A percentile compares a stretch with the other conserved stretches of the same genome.
phyloP scores from a whole-genome alignment of 2,888 invertebrate species.

The Rhaphigaster nebulosa region DNA sequence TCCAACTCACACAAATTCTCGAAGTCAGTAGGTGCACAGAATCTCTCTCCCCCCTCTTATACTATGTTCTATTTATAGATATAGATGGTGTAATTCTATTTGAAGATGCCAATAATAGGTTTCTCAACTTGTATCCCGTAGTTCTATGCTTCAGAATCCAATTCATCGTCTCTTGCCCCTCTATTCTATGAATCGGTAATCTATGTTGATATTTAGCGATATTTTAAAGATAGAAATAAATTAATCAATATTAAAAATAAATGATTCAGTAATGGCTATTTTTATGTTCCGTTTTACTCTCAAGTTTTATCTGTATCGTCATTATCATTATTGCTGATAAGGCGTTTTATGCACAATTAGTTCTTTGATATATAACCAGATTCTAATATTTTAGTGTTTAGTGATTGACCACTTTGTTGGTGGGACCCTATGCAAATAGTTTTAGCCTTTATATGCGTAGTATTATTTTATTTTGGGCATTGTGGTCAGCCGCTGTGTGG shows the following conservation, averaged over 20 bases:
- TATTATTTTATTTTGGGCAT: no score
- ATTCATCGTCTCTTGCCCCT: background rate
- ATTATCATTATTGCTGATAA: slow-evolving; percentile 24
- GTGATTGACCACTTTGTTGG: background rate
- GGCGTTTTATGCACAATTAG: background rate
- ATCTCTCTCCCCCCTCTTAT: background rate
- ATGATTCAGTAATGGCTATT: background rate
- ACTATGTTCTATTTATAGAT: background rate
- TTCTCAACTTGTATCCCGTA: background rate
- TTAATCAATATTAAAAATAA: background rate
- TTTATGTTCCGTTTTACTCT: background rate
- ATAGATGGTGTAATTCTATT: slow-evolving; percentile 32
- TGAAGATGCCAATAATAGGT: slow-evolving; percentile 1
- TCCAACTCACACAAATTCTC: background rate
- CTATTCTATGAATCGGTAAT: background rate
- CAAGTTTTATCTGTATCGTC: background rate
- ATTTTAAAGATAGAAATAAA: background rate
- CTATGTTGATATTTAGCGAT: background rate
- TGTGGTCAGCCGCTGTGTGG: no score
- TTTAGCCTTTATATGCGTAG: no score
- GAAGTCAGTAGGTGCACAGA: background rate
- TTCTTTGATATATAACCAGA: background rate
- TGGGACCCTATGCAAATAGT: no score
- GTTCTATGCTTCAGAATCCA: background rate
- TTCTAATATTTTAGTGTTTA: background rate